phyloP scores from a whole-genome alignment of 2,113 vertebrate species.

The Antennarius striatus region DNA sequence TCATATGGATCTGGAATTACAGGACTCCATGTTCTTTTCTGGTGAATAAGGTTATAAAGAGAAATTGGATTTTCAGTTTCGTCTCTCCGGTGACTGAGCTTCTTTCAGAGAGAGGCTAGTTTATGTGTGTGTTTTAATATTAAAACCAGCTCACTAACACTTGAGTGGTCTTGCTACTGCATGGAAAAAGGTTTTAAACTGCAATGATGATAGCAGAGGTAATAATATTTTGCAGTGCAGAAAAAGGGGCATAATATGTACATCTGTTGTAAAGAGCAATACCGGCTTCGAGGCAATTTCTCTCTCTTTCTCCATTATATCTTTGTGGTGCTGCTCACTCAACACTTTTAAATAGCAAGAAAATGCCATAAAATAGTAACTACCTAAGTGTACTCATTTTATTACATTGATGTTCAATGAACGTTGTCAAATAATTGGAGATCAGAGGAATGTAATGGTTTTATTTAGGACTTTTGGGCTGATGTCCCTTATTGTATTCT shows the following conservation, averaged over 20 bases:
- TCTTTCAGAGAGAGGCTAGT: constrained; percentile 20
- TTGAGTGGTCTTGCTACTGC: constrained; percentile 1
- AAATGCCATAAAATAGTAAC: constrained; percentile 31
- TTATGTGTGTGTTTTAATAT: constrained; percentile 21
- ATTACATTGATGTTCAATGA: constrained; percentile 39
- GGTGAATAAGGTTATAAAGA: constrained; percentile 35
- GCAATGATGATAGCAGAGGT: not conserved
- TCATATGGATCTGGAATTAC: constrained; percentile 16
- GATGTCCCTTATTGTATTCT: constrained; percentile 1
- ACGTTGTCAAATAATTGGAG: constrained; percentile 31
- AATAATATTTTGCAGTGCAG: constrained; percentile 8
- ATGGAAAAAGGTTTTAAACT: constrained; percentile 1
- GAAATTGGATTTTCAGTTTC: constrained; percentile 51
- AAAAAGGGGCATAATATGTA: not conserved
- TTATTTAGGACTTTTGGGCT: constrained; percentile 18
- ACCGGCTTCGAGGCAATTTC: not conserved
- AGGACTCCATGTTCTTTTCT: constrained; percentile 13
- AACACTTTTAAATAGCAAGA: not conserved
- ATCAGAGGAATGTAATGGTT: constrained; percentile 16
- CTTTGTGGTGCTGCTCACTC: constrained; percentile 5
- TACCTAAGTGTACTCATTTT: constrained; percentile 13
- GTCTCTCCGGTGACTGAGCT: constrained; percentile 25
- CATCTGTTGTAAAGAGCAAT: not conserved
- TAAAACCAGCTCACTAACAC: constrained; percentile 1
- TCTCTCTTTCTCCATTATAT: constrained; percentile 3